Evolutionary conservation across 2,888 invertebrate species (phyloP), one percentile per base, ranked within the genome.

Genomic region (Plebejus melissa): DNA sequence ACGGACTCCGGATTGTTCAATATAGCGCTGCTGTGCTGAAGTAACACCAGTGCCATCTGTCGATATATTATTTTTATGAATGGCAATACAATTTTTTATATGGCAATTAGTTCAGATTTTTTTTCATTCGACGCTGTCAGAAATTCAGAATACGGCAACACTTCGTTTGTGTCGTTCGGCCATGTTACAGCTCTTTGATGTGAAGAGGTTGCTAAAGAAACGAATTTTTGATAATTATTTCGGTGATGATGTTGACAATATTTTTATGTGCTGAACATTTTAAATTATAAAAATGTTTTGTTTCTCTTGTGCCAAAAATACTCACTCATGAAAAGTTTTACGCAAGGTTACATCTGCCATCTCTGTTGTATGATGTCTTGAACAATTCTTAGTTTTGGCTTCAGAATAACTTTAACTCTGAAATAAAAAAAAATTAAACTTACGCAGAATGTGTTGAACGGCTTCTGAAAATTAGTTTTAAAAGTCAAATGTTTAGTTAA

Each of bases 111-210:
- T 65, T 65, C 5, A 65, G 32, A 0, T 22, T 32, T 16, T 65
- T 65, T 65, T 65, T 71, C 32, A 41, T 74, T 41, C 22, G 22
- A 9, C 6, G 28, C 41, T 60, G 74, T 46, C 74, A 65, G 32
- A 65, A 74, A 46, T 32, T 50, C 72, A 46, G 16, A 41, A 65
- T 22, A 46, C 28, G 65, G 65, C 60, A 70, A 70, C 57, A 54
- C 54, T 57, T 54, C 57, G 57, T 70, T 46, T 74, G 38, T 60
- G 57, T 60, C 60, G 54, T 75, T 75, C 75, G 75, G 75, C 75
- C 75, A 70, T 70, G 70, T 57, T 75, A 75, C 72, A 36, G 70
- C 58, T 46, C 41, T 41, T 70, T 57, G 50, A 70, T 57, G 57
- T 70, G n/a, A 22, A 41, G 70, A 58, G 41, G 57, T 70, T 54